Conservation (phyloP, 2,113 vertebrate genomes). For the Leptobrachium ailaonicum region DNA sequence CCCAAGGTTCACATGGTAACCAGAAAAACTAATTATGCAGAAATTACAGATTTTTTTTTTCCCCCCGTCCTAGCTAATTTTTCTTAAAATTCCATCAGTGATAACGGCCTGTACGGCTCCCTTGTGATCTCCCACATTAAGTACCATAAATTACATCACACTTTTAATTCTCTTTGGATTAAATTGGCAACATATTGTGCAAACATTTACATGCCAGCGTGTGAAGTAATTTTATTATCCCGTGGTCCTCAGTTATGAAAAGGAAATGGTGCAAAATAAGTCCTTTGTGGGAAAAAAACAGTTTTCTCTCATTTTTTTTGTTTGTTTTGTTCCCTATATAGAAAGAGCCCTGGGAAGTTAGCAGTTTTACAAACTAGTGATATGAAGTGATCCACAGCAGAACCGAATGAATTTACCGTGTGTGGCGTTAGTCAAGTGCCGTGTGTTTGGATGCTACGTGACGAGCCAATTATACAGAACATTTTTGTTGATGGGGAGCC, state of each 20-base stretch:
- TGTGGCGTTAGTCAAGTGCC: too few species aligned
- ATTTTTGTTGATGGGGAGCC: background rate
- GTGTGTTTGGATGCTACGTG: too few species aligned
- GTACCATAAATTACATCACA: conserved; percentile 24
- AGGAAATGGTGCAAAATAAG: conserved; percentile 13
- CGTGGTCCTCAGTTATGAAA: background rate
- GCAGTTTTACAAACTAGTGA: too few species aligned
- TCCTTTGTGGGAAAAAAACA: background rate
- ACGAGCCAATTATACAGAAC: too few species aligned
- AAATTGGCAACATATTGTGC: conserved; percentile 25
- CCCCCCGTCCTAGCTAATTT: background rate
- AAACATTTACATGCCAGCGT: conserved; percentile 29
- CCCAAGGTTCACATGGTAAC: conserved; percentile 38
- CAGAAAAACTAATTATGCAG: conserved; percentile 36
- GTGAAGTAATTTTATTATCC: conserved; percentile 22
- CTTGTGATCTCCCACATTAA: conserved; percentile 5
- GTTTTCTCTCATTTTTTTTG: background rate
- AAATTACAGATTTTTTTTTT: conserved; percentile 30
- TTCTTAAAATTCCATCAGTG: conserved; percentile 1
- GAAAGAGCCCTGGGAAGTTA: too few species aligned
- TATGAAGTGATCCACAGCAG: too few species aligned
- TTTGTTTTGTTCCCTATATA: background rate
- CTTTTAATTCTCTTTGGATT: conserved; percentile 26
- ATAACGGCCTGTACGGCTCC: conserved; percentile 12
- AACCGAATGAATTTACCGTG: too few species aligned